phyloP scores from a whole-genome alignment of 2,888 invertebrate genomes.

The Brenthis daphne region DNA sequence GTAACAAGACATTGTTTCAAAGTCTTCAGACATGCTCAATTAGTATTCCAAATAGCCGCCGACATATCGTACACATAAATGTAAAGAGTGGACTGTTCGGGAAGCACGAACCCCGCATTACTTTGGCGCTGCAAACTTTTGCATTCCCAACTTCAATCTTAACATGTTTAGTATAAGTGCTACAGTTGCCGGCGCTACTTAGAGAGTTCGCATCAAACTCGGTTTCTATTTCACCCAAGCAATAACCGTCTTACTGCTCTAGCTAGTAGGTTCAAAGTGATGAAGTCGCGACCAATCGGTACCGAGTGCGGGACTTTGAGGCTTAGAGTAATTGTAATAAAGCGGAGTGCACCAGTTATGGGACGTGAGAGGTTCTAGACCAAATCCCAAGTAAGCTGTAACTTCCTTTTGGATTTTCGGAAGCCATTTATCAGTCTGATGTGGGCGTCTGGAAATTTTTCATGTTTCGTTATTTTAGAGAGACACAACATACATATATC shows the following conservation, averaged over 20 bases:
- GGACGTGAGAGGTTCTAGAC: slow-evolving; percentile 83
- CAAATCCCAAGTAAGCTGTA: slow-evolving; percentile 83
- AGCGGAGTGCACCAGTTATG: slow-evolving; percentile 83
- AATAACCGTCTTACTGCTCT: slow-evolving; percentile 78
- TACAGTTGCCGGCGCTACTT: slow-evolving; percentile 64
- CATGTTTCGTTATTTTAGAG: slow-evolving; percentile 81
- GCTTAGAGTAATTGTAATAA: slow-evolving; percentile 83
- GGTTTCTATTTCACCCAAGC: slow-evolving; percentile 79
- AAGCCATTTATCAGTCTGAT: slow-evolving; percentile 84
- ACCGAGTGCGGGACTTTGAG: slow-evolving; percentile 82
- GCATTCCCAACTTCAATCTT: slow-evolving; percentile 65
- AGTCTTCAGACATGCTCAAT: slow-evolving; percentile 71
- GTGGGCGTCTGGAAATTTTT: slow-evolving; percentile 82
- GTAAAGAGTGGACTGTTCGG: slow-evolving; percentile 79
- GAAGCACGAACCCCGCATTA: slow-evolving; percentile 77
- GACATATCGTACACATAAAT: slow-evolving; percentile 80
- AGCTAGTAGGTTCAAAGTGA: slow-evolving; percentile 80
- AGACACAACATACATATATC: slow-evolving; percentile 59
- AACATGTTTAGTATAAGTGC: slow-evolving; percentile 63
- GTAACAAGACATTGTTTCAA: slow-evolving; percentile 61
- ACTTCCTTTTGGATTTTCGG: slow-evolving; percentile 84
- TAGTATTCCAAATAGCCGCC: slow-evolving; percentile 80
- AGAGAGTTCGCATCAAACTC: slow-evolving; percentile 67
- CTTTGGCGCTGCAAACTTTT: slow-evolving; percentile 42
- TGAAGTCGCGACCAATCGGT: slow-evolving; percentile 65